These are phyloP conservation scores for Apis dorsata DNA, from an alignment of 1,140 invertebrate genomes.

Conservation along the genomic window DNA sequence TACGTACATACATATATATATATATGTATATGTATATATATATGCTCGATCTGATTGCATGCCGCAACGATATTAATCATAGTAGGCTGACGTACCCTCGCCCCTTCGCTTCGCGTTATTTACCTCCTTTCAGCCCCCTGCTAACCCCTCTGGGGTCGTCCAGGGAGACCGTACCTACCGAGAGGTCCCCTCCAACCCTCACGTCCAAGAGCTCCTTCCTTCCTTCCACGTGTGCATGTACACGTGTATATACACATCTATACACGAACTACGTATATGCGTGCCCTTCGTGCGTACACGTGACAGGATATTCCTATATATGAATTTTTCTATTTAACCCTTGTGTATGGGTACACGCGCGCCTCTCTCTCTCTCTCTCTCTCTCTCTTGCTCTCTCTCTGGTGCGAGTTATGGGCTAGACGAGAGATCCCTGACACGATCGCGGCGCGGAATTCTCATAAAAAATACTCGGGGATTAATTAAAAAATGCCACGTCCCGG, in stretches of 20 bases:
- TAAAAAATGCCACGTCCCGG: conserved; percentile 72
- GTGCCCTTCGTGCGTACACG: background rate
- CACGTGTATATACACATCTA: background rate
- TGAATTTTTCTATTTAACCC: conserved; percentile 27
- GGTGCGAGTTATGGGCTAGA: background rate
- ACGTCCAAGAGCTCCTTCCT: conserved; percentile 24
- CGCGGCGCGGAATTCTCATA: conserved; percentile 70
- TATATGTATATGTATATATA: conserved; percentile 51
- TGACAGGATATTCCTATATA: conserved; percentile 10
- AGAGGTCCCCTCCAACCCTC: conserved; percentile 45
- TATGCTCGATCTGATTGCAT: conserved; percentile 77
- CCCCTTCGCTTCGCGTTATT: conserved; percentile 73
- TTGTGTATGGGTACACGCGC: background rate
- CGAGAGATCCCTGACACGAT: conserved; percentile 61
- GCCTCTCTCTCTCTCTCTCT: no score
- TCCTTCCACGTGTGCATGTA: background rate
- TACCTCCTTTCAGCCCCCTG: conserved; percentile 68
- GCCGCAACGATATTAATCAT: conserved; percentile 78
- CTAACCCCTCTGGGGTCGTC: conserved; percentile 60
- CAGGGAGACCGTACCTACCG: conserved; percentile 53
- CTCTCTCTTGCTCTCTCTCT: no score
- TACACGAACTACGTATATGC: background rate
- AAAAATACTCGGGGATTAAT: conserved; percentile 73
- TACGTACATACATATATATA: conserved; percentile 63
- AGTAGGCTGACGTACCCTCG: conserved; percentile 74